Base-by-base conservation (phyloP, 2,113 vertebrate species). In the Seriola rivoliana region DNA sequence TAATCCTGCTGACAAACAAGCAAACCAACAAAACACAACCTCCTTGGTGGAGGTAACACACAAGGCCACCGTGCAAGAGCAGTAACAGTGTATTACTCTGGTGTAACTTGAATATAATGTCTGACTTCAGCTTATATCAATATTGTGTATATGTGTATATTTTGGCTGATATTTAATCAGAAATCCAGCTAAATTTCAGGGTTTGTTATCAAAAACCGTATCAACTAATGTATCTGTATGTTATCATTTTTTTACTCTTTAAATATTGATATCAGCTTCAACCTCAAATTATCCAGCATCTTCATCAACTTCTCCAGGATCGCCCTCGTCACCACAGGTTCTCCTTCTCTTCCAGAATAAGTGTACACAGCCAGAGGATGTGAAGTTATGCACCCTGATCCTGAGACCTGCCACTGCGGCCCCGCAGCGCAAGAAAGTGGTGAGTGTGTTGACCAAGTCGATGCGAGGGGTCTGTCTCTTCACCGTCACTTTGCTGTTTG, bases 351-450 rank as follows among this genome's bases (percentile, higher is more conserved):
- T 78, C 77, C 82, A 95, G 95, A 95, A 93, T 84, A 95, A 95
- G 69, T 95, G 95, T 9, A 95, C 95, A 52, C 94, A 95, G 55
- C 95, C 95, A 32, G 95, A 95, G 63, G 95, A 96, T 67, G 94
- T 95, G 60, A 95, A 96, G 84, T 69, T 96, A 80, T 95, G 94
- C 54, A 94, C 93, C 4, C 77, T 95, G 78, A 94, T 95, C 52
- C 66, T 95, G 48, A 92, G 92, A 58, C 94, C 95, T 0, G 63
- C 88, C 42, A 75, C 91, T 2, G 88, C 85, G 0, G 91, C 77
- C 12, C 91, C 93, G 2, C 93, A 89, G 52, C 90, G 92, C 57
- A 95, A 95, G 85, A 95, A 95, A 85, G 93, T 95, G 90, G 95
- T 95, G 84, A 94, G 92, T 80, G 7, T 42, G 25, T 67, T 11